Evolutionary conservation across 2,113 vertebrate species (phyloP).

Genomic region (Aldabrachelys gigantea): DNA sequence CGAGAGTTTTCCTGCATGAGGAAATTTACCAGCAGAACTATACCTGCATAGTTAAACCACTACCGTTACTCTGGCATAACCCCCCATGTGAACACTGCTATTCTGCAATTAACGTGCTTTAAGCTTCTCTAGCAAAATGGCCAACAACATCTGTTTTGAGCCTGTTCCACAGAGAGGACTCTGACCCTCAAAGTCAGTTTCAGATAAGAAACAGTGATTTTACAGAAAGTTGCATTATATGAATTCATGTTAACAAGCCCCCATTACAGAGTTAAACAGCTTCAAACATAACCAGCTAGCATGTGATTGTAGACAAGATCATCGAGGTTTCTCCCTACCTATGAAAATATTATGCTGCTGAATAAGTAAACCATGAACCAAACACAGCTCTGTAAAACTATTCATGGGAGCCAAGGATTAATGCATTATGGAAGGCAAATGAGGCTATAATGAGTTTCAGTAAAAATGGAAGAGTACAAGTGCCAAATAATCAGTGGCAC

Average conservation of each 20-base stretch:
- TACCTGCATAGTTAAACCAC: not conserved
- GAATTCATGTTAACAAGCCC: not conserved
- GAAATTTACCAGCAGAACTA: not conserved
- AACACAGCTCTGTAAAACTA: not conserved
- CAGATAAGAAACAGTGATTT: not conserved
- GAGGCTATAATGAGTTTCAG: not conserved
- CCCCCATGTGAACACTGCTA: not conserved
- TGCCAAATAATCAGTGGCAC: not conserved
- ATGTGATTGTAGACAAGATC: not conserved
- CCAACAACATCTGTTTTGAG: not conserved
- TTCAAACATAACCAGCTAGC: not conserved
- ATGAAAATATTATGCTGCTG: not conserved
- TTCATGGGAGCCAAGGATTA: not conserved
- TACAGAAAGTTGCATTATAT: not conserved
- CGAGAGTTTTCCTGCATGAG: not conserved
- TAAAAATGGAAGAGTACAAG: not conserved
- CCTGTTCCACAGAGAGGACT: not conserved
- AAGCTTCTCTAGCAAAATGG: not conserved
- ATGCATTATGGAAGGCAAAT: not conserved
- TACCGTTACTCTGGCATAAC: not conserved
- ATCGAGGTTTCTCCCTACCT: not conserved
- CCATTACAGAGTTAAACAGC: not conserved
- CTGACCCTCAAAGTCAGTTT: not conserved
- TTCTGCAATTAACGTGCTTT: not conserved
- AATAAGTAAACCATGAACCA: not conserved